Percentiles rank a stretch among this genome's conserved stretches.
These are phyloP conservation scores for Okapia johnstoni DNA, from an alignment of 2,113 vertebrate genomes.

Conservation along the genomic window DNA sequence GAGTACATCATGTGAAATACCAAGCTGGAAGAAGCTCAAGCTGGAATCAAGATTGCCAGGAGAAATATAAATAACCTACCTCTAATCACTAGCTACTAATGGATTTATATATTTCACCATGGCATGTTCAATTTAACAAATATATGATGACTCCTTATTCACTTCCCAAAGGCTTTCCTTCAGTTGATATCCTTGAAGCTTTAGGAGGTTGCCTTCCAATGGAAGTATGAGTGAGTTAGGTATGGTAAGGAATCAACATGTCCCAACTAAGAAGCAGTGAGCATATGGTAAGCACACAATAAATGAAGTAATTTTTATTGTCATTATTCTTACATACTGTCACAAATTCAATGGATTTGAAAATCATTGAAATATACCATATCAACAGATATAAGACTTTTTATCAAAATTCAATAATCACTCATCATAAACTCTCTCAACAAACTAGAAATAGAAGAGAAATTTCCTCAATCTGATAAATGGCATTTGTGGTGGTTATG, in stretches of 20 bases:
- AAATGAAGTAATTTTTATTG: not conserved
- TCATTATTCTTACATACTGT: not conserved
- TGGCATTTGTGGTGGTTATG: not conserved
- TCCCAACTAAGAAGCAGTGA: not conserved
- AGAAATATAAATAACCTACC: not conserved
- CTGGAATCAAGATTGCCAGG: not conserved
- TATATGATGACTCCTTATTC: not conserved
- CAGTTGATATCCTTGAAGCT: not conserved
- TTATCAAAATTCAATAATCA: slow-evolving; percentile 26
- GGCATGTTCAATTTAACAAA: not conserved
- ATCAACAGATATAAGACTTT: not conserved
- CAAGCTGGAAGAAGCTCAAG: not conserved
- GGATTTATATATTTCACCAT: not conserved
- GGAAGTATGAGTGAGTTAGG: not conserved
- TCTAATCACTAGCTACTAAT: not conserved
- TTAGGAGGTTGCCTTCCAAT: not conserved
- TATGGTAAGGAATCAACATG: not conserved
- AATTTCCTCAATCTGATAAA: not conserved
- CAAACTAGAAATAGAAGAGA: not conserved
- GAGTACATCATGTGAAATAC: not conserved
- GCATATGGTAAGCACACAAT: not conserved
- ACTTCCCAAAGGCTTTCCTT: not conserved
- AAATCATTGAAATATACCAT: not conserved
- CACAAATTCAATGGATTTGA: not conserved
- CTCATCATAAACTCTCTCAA: not conserved